A percentile compares a stretch with the other conserved stretches of the same genome.
Conservation (phyloP, 2,888 invertebrate genomes). For the Netelia fuscicornis region DNA sequence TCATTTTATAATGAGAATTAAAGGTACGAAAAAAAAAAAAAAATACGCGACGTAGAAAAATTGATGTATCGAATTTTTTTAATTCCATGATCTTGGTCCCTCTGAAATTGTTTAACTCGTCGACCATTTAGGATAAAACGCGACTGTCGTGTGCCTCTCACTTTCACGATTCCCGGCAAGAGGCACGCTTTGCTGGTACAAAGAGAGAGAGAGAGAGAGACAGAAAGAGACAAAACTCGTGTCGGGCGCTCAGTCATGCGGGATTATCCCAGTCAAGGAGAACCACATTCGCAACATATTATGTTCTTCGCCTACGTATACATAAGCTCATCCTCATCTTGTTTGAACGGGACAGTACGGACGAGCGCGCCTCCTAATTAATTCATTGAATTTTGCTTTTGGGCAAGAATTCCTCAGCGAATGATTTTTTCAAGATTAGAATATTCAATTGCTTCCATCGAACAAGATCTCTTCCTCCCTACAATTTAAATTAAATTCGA, state of each 20-base stretch:
- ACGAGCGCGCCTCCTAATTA: conserved; percentile 17
- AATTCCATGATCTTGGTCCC: background rate
- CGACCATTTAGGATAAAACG: conserved; percentile 56
- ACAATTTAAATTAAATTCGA: no score
- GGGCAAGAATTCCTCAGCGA: no score
- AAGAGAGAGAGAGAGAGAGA: conserved; percentile 20
- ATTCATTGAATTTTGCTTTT: background rate
- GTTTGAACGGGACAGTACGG: conserved; percentile 11
- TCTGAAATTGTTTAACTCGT: background rate
- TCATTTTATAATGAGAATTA: background rate
- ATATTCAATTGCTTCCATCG: no score
- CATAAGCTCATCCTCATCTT: conserved; percentile 57
- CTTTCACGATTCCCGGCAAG: conserved; percentile 60
- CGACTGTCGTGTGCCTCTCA: conserved; percentile 57
- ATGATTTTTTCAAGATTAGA: no score
- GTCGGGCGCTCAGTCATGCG: conserved; percentile 57
- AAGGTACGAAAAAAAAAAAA: background rate
- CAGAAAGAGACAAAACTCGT: conserved; percentile 22
- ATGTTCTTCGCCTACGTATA: conserved; percentile 63
- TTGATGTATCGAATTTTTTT: background rate
- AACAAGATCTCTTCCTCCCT: no score
- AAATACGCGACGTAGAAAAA: background rate
- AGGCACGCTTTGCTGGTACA: conserved; percentile 45
- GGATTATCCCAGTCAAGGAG: conserved; percentile 80
- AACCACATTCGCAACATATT: conserved; percentile 77